These are phyloP conservation scores for Polypedilum vanderplanki DNA, from an alignment of 1,140 invertebrate species.

Conservation along the genomic window DNA sequence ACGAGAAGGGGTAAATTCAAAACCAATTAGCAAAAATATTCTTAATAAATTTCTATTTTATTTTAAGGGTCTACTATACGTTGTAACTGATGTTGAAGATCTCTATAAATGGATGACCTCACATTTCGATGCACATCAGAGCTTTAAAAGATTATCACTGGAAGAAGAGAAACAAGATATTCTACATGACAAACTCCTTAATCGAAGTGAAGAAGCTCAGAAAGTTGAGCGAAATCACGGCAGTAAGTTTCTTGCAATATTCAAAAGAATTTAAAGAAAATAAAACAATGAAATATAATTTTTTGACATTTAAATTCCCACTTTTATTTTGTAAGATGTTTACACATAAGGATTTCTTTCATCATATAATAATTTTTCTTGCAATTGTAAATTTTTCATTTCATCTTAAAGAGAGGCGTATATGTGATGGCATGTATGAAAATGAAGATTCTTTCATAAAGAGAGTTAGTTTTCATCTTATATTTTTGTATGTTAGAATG, in stretches of 20 bases:
- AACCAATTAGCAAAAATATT: neutral
- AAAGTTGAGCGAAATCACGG: conserved; percentile 96
- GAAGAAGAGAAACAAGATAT: conserved; percentile 73
- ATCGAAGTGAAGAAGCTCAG: conserved; percentile 95
- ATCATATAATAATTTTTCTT: neutral
- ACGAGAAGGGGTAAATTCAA: conserved; percentile 60
- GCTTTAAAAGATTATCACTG: conserved; percentile 67
- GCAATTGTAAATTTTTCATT: neutral
- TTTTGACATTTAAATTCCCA: conserved; percentile 16
- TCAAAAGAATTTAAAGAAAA: conserved; percentile 55
- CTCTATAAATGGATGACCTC: conserved; percentile 94
- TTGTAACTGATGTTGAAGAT: conserved; percentile 96
- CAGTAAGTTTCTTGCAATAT: conserved; percentile 88
- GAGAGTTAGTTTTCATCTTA: neutral
- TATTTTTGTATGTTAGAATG: neutral
- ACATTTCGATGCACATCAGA: conserved; percentile 85
- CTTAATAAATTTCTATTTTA: conserved; percentile 29
- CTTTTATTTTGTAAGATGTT: conserved; percentile 1
- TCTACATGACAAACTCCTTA: conserved; percentile 79
- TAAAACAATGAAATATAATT: neutral
- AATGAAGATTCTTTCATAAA: neutral
- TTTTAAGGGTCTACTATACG: conserved; percentile 82
- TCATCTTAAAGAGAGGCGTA: neutral
- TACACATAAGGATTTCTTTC: neutral
- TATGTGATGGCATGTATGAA: neutral